A percentile compares a stretch with the other conserved stretches of the same genome.
These are phyloP conservation scores for Armadillidium nasatum DNA, from an alignment of 1,140 invertebrate genomes.

Conservation along the genomic window DNA sequence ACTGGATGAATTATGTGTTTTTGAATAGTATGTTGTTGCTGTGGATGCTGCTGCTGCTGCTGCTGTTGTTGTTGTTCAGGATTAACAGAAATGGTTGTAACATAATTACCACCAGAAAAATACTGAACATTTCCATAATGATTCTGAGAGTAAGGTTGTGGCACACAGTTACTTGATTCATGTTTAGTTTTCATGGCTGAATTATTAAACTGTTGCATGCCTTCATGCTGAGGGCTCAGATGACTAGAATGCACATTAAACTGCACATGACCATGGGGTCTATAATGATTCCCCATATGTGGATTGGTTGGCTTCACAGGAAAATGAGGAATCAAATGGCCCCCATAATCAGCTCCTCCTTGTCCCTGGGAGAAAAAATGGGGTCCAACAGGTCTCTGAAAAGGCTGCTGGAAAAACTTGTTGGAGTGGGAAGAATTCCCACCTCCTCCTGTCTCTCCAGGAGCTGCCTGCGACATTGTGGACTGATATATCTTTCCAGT, in stretches of 20 bases:
- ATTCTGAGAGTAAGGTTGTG: background rate
- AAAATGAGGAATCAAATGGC: background rate
- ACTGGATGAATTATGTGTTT: background rate
- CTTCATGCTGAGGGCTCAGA: background rate
- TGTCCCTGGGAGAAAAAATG: conserved; percentile 1
- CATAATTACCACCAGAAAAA: conserved; percentile 10
- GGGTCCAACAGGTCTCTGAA: conserved; percentile 1
- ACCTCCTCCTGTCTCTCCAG: conserved; percentile 4
- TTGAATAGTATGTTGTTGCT: background rate
- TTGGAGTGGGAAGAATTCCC: conserved; percentile 2
- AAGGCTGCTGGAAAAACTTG: conserved; percentile 9
- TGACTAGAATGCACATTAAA: conserved; percentile 8
- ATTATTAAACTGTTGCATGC: background rate
- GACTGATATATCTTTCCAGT: background rate
- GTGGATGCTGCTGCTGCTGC: background rate
- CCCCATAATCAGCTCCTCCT: conserved; percentile 1
- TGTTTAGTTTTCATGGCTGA: background rate
- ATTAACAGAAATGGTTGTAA: background rate
- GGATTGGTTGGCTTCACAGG: conserved; percentile 6
- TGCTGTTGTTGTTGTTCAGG: background rate
- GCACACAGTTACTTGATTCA: background rate
- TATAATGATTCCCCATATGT: background rate
- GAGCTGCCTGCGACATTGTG: background rate
- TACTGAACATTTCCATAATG: background rate
- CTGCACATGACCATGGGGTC: background rate